Conservation (phyloP, 2,797 vertebrate species). For the Apodemus agrarius region DNA sequence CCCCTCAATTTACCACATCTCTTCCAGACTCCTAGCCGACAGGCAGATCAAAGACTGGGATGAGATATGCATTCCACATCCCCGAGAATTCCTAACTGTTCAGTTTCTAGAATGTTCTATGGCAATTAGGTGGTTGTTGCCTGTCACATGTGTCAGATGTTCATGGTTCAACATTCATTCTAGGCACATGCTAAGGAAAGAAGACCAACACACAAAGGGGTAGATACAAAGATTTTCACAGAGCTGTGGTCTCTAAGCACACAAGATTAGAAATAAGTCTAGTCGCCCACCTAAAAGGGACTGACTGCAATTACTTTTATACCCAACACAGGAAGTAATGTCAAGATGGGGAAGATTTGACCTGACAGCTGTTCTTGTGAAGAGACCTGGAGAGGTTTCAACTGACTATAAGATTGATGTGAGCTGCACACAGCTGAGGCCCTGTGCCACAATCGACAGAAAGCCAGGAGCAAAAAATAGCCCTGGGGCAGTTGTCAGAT, state of each 20-base stretch:
- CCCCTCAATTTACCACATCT: not conserved
- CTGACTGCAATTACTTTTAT: not conserved
- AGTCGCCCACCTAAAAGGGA: not conserved
- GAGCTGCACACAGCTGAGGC: not conserved
- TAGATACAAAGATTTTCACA: not conserved
- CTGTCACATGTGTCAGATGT: not conserved
- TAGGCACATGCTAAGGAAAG: not conserved
- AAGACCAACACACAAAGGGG: not conserved
- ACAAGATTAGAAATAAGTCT: not conserved
- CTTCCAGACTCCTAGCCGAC: not conserved
- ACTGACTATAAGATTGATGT: not conserved
- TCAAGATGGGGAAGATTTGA: not conserved
- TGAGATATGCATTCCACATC: rapidly evolving
- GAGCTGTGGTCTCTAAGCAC: not conserved
- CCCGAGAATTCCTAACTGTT: not conserved
- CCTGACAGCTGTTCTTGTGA: not conserved
- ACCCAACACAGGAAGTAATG: not conserved
- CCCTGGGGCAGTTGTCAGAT: not conserved
- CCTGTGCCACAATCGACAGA: not conserved
- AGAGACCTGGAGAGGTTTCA: not conserved
- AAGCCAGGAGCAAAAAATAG: conserved; percentile 11
- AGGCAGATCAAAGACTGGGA: not conserved
- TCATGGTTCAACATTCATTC: not conserved
- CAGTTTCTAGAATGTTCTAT: conserved; percentile 9
- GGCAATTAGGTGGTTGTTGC: not conserved